Conservation (phyloP, 2,113 vertebrate genomes). For the Dicrurus megarhynchus region DNA sequence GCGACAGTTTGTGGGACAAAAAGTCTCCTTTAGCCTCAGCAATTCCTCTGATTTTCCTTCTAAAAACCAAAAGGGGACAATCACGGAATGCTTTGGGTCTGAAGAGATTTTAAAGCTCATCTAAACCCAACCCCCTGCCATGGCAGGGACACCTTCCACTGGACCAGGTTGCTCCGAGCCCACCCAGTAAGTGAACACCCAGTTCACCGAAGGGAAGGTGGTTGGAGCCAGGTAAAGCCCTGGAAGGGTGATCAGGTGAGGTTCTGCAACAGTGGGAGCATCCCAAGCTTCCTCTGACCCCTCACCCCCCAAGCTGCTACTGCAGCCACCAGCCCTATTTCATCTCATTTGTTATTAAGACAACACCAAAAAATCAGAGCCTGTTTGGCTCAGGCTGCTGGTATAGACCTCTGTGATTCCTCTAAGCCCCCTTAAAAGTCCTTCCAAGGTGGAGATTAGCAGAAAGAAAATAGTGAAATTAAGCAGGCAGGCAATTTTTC, state of each 20-base stretch:
- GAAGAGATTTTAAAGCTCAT: background rate
- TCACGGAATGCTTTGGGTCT: too few relatives aligned
- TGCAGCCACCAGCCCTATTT: background rate
- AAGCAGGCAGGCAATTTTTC: background rate
- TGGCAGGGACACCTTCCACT: background rate
- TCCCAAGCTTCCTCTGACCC: background rate
- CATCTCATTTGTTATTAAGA: background rate
- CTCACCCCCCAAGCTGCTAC: accelerated
- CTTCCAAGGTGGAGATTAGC: background rate
- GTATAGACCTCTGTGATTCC: background rate
- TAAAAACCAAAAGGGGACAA: background rate
- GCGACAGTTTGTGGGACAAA: background rate
- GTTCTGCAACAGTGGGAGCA: background rate
- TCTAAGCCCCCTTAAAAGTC: background rate
- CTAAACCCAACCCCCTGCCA: background rate
- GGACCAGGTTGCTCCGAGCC: background rate
- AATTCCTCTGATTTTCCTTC: background rate
- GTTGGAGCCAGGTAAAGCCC: background rate
- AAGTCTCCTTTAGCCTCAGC: background rate
- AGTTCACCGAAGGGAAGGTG: background rate
- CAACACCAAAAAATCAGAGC: background rate
- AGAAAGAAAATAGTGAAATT: background rate
- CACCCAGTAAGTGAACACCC: accelerated
- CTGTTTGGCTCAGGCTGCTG: background rate
- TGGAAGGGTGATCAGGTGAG: background rate